Conservation (phyloP, 2,888 invertebrate genomes). For the Acleris laterana region DNA sequence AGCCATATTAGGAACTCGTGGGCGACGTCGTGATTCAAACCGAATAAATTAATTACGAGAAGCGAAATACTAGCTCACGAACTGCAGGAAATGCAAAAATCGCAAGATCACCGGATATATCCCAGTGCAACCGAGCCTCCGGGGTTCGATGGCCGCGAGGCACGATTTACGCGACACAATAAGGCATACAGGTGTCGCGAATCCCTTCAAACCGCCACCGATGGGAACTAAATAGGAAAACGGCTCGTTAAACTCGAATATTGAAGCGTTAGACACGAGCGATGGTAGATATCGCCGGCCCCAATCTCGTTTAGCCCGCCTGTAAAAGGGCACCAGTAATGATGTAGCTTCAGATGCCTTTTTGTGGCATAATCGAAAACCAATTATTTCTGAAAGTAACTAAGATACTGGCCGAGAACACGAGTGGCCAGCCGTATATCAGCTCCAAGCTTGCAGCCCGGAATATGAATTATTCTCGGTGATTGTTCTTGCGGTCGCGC, state of each 20-base stretch:
- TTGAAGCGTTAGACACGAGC: constrained; percentile 72
- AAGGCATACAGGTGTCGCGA: constrained; percentile 81
- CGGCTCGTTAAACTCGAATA: constrained; percentile 64
- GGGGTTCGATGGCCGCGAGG: constrained; percentile 46
- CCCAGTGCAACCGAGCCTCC: constrained; percentile 48
- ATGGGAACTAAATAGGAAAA: constrained; percentile 73
- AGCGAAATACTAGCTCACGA: constrained; percentile 64
- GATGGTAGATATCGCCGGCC: constrained; percentile 64
- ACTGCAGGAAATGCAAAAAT: constrained; percentile 73
- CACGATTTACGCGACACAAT: constrained; percentile 80
- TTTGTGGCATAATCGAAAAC: constrained; percentile 80
- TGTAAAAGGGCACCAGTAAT: constrained; percentile 80
- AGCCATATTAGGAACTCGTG: constrained; percentile 69
- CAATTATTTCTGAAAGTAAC: constrained; percentile 82
- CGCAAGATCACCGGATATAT: constrained; percentile 64
- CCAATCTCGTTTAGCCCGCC: constrained; percentile 79
- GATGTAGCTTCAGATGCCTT: constrained; percentile 66
- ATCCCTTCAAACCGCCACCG: constrained; percentile 72
- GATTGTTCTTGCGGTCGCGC: constrained; percentile 80
- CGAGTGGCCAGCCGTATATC: constrained; percentile 74
- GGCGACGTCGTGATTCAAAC: constrained; percentile 79
- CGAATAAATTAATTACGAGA: constrained; percentile 74
- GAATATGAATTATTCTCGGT: constrained; percentile 83
- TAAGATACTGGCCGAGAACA: constrained; percentile 74
- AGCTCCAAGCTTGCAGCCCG: constrained; percentile 78